Conservation (phyloP, 2,113 vertebrate genomes). For the Lophochroa leadbeateri region DNA sequence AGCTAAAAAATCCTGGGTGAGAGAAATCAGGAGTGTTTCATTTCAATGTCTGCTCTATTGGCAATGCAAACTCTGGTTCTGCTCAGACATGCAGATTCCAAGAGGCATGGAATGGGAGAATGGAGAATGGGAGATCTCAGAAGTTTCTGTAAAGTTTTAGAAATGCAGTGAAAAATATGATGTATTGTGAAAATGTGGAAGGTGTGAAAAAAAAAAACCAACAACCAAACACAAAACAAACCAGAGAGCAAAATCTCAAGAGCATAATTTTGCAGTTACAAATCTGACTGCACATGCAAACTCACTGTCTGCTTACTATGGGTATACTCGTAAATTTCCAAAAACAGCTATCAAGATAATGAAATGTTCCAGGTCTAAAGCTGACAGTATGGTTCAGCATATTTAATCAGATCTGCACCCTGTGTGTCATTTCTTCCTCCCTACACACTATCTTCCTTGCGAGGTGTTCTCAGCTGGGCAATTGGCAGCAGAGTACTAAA, state of each 20-base stretch:
- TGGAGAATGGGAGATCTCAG: not conserved
- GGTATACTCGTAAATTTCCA: not conserved
- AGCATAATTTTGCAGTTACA: not conserved
- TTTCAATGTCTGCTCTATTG: constrained; percentile 55
- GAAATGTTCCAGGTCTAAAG: not conserved
- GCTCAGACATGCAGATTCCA: constrained; percentile 5
- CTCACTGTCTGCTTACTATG: not conserved
- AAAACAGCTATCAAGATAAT: not conserved
- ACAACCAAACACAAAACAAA: not conserved
- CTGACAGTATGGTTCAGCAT: not conserved
- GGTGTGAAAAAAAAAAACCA: not conserved
- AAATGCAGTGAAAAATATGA: not conserved
- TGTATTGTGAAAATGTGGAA: constrained; percentile 14
- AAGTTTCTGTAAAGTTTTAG: constrained; percentile 35
- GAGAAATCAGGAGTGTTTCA: constrained; percentile 63
- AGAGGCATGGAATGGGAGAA: constrained; percentile 2
- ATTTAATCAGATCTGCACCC: not conserved
- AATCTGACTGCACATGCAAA: not conserved
- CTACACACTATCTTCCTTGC: not conserved
- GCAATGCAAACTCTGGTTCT: constrained; percentile 47
- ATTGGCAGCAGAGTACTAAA: not conserved
- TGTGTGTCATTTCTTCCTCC: not conserved
- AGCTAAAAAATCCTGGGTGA: constrained; percentile 62
- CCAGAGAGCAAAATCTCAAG: not conserved
- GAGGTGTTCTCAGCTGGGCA: not conserved